Conservation (phyloP, 2,888 invertebrate genomes). For the Cryptocephalus primarius region DNA sequence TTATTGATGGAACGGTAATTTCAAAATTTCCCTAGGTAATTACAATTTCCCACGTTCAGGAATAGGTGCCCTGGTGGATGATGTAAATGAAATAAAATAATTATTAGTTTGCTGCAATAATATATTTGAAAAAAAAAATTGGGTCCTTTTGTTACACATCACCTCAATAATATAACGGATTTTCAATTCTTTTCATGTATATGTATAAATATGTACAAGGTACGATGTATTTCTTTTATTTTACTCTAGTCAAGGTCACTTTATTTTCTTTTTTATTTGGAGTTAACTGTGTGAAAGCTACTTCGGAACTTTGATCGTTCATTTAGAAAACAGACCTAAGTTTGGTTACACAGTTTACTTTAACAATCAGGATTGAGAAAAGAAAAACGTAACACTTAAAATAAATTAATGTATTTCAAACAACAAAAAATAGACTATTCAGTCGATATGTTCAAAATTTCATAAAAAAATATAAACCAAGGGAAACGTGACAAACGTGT, state of each 20-base stretch:
- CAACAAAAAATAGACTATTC: slow-evolving; percentile 29
- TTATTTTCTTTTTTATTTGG: slow-evolving; percentile 22
- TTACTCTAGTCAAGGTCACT: slow-evolving; percentile 38
- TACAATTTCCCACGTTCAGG: too few species aligned
- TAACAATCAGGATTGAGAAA: slow-evolving; percentile 10
- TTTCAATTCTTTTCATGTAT: slow-evolving; percentile 22
- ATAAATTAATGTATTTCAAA: slow-evolving; percentile 34
- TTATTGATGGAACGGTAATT: too few species aligned
- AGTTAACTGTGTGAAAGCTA: slow-evolving; percentile 17
- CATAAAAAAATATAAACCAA: slow-evolving; percentile 9
- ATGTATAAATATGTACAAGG: slow-evolving; percentile 34
- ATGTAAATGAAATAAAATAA: too few species aligned
- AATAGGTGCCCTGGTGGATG: too few species aligned
- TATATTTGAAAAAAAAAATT: slow-evolving; percentile 26
- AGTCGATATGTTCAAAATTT: slow-evolving; percentile 22
- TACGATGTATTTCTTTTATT: slow-evolving; percentile 27
- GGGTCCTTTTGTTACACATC: slow-evolving; percentile 33
- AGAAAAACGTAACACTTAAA: slow-evolving; percentile 27
- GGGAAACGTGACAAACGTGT: slow-evolving; percentile 2
- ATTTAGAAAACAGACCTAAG: slow-evolving; percentile 17
- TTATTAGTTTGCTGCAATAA: slow-evolving; percentile 17
- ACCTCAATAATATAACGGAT: slow-evolving; percentile 30
- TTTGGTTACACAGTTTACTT: slow-evolving; percentile 22
- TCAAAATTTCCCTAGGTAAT: too few species aligned
- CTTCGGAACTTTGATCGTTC: slow-evolving; percentile 5